Percentiles rank a stretch among this genome's conserved stretches.
Conservation (phyloP, 2,113 vertebrate species). For the Manacus vitellinus region DNA sequence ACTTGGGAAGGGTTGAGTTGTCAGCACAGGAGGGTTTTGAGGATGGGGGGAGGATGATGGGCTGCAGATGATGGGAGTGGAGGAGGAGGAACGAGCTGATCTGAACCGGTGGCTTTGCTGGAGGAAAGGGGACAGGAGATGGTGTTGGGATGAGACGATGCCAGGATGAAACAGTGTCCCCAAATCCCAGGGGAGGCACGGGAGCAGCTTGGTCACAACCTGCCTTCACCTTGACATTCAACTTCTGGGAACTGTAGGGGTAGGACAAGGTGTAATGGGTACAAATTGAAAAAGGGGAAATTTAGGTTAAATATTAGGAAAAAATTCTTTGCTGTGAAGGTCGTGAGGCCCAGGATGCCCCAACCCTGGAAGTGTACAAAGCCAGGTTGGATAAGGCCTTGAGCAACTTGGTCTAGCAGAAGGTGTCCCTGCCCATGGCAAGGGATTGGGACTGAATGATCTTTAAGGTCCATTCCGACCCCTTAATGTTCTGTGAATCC, state of each 20-base stretch:
- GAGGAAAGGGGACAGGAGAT: background rate
- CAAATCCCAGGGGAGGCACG: fast-evolving
- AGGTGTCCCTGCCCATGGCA: background rate
- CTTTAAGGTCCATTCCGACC: background rate
- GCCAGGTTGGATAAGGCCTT: background rate
- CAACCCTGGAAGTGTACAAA: background rate
- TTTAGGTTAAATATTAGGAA: background rate
- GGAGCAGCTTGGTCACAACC: background rate
- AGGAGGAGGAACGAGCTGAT: background rate
- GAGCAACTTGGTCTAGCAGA: background rate
- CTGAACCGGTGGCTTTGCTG: fast-evolving
- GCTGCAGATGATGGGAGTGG: background rate
- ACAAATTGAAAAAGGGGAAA: background rate
- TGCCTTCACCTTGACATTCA: background rate
- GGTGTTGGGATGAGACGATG: fast-evolving
- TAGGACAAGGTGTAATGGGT: background rate
- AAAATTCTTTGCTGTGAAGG: background rate
- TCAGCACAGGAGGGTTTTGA: background rate
- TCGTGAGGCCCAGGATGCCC: background rate
- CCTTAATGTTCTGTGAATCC: background rate
- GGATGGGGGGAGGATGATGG: fast-evolving
- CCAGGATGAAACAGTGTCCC: fast-evolving
- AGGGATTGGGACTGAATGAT: background rate
- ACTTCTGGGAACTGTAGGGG: background rate
- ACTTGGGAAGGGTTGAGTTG: background rate